These are phyloP conservation scores for Periparus ater DNA, from an alignment of 2,797 vertebrate species.

Conservation along the genomic window DNA sequence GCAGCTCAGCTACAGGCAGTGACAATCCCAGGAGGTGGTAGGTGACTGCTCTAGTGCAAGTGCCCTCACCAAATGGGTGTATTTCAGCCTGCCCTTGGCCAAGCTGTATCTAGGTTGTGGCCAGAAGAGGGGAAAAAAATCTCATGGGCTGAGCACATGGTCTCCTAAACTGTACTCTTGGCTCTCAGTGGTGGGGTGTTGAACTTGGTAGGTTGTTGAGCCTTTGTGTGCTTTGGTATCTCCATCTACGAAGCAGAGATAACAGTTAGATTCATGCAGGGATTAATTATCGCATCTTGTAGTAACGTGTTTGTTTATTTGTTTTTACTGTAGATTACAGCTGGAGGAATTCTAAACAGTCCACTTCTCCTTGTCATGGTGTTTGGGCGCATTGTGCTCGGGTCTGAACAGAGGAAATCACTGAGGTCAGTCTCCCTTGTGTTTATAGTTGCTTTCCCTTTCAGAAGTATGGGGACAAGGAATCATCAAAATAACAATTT, in stretches of 20 bases:
- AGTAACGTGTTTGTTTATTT: slow-evolving; percentile 62
- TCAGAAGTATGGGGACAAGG: slow-evolving; percentile 27
- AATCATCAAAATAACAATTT: slow-evolving; percentile 44
- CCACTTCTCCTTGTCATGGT: slow-evolving; percentile 31
- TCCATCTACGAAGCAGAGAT: slow-evolving; percentile 11
- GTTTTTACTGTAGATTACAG: slow-evolving; percentile 58
- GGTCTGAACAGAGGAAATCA: slow-evolving; percentile 49
- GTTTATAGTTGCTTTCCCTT: slow-evolving; percentile 62
- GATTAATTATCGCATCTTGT: slow-evolving; percentile 27
- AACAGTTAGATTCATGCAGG: slow-evolving; percentile 34
- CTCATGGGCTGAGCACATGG: background rate
- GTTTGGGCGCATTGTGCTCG: slow-evolving; percentile 25
- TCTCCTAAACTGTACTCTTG: background rate
- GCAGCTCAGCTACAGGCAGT: background rate
- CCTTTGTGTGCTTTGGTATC: slow-evolving; percentile 26
- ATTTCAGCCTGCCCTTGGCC: background rate
- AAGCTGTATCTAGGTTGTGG: background rate
- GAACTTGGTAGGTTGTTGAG: slow-evolving; percentile 12
- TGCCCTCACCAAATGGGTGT: background rate
- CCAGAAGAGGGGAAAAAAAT: background rate
- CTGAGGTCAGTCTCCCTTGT: slow-evolving; percentile 57
- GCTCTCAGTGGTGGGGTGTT: background rate
- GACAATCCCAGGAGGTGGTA: background rate
- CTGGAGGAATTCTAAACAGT: slow-evolving; percentile 62
- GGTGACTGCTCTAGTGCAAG: background rate